Evolutionary conservation across 2,797 vertebrate species (phyloP).

Genomic region (Melopsittacus undulatus): DNA sequence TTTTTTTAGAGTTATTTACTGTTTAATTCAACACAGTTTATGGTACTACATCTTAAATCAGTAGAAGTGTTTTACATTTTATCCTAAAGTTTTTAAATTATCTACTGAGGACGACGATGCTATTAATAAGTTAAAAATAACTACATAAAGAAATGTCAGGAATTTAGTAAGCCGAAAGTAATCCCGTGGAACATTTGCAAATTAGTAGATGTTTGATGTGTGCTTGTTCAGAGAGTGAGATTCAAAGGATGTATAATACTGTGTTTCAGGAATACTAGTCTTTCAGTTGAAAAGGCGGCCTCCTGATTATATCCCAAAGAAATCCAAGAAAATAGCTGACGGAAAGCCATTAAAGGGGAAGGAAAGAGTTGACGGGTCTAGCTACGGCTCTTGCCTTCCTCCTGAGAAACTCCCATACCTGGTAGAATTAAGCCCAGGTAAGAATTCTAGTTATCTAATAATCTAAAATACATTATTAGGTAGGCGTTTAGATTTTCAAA

Average conservation of each 20-base stretch:
- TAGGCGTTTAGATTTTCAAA: background rate
- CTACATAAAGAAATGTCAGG: background rate
- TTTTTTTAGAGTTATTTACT: background rate
- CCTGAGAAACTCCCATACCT: slow-evolving; percentile 96
- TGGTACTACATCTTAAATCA: background rate
- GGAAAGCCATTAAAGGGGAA: slow-evolving; percentile 82
- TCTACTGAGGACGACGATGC: background rate
- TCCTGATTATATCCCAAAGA: slow-evolving; percentile 87
- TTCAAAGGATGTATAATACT: background rate
- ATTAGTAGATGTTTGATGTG: background rate
- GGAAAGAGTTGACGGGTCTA: slow-evolving; percentile 75
- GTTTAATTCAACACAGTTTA: background rate
- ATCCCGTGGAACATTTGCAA: rapidly evolving
- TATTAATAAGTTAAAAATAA: background rate
- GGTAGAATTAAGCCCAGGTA: slow-evolving; percentile 98
- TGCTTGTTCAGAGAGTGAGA: background rate
- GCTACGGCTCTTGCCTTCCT: slow-evolving; percentile 82
- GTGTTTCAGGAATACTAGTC: slow-evolving; percentile 84
- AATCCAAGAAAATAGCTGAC: slow-evolving; percentile 83
- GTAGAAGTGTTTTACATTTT: background rate
- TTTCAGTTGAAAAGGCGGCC: slow-evolving; percentile 96
- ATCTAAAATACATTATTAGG: background rate
- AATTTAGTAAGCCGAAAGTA: background rate
- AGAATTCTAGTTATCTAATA: background rate
- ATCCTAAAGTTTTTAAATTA: background rate